phyloP scores from a whole-genome alignment of 2,888 invertebrate species.

The Dinocampus coccinellae region DNA sequence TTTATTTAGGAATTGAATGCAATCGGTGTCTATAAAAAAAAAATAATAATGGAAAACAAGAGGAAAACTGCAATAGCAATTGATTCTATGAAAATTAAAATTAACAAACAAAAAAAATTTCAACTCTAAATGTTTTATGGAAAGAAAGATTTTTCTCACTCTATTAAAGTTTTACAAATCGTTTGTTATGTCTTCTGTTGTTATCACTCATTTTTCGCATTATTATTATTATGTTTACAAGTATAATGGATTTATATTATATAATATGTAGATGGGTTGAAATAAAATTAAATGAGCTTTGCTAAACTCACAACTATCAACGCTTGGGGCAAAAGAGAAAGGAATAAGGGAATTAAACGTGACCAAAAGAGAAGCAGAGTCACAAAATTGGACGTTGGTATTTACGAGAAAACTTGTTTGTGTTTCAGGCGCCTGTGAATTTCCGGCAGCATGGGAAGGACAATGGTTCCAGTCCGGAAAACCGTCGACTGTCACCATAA shows the following conservation, averaged over 20 bases:
- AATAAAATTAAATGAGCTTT: slow-evolving; percentile 30
- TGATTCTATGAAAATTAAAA: too few relatives aligned
- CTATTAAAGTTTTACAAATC: slow-evolving; percentile 41
- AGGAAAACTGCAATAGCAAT: not conserved
- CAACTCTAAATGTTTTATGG: too few relatives aligned
- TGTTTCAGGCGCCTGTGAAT: slow-evolving; percentile 78
- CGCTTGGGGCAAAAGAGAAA: not conserved
- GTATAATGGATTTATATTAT: not conserved
- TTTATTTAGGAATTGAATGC: too few relatives aligned
- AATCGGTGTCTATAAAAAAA: too few relatives aligned
- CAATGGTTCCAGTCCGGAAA: slow-evolving; percentile 82
- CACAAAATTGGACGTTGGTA: slow-evolving; percentile 35
- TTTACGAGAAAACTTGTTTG: slow-evolving; percentile 48
- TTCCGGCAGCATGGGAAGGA: slow-evolving; percentile 79
- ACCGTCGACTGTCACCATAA: slow-evolving; percentile 64
- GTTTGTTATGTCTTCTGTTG: slow-evolving; percentile 42
- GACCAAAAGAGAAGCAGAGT: slow-evolving; percentile 1
- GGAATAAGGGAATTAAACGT: not conserved
- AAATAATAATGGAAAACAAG: not conserved
- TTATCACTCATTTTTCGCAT: not conserved
- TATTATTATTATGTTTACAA: not conserved
- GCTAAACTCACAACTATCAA: not conserved
- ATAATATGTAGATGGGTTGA: not conserved
- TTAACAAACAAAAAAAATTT: too few relatives aligned
- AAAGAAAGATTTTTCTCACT: slow-evolving; percentile 26